Evolutionary conservation across 2,888 invertebrate genomes (phyloP), one percentile per base, ranked within the genome.

Genomic region (Pseudeuparius sepicola): DNA sequence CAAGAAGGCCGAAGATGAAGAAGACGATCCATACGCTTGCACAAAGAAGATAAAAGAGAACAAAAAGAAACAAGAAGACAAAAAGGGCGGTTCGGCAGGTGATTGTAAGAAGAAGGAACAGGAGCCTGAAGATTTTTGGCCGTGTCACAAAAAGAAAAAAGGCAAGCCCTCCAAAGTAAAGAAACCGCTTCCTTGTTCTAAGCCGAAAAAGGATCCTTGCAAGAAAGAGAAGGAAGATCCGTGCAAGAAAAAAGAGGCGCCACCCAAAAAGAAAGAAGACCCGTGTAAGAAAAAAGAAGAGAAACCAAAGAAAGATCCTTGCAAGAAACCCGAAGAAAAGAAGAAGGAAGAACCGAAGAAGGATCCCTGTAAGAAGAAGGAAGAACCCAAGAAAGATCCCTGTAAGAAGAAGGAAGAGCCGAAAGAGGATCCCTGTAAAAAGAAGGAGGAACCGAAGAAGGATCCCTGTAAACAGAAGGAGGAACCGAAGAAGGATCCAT

Each of bases 241-340:
- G 23, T 43, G 42, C 34, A 43, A 43, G 12, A 42, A 37, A 13
- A 45, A 45, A 30, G 36, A 46, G 33, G 42, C 45, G 33, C 38
- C 38, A 16, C 40, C 45, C 25, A 37, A 43, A 28, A 40, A 44
- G 31, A 34, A 37, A 30, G 35, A 41, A 32, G 34, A 36, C 34
- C 17, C 24, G 29, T n/a, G n/a, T 32, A 32, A 10, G 29, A 31
- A 27, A 35, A 31, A 18, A 20, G 28, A 26, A 34, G 26, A 12
- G 31, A 34, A 14, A 31, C 34, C 25, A 15, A 34, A 36, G 26
- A 15, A 14, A 4, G 31, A 36, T 10, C 37, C 36, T 20, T 32
- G 34, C 11, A 40, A 38, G 13, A 10, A 25, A 20, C 3, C 15
- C 13, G 14, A 34, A 24, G 13, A 3, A 4, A 4, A 12, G 4